These are phyloP conservation scores for Mesoligia furuncula DNA, from an alignment of 2,888 invertebrate genomes.

Conservation along the genomic window DNA sequence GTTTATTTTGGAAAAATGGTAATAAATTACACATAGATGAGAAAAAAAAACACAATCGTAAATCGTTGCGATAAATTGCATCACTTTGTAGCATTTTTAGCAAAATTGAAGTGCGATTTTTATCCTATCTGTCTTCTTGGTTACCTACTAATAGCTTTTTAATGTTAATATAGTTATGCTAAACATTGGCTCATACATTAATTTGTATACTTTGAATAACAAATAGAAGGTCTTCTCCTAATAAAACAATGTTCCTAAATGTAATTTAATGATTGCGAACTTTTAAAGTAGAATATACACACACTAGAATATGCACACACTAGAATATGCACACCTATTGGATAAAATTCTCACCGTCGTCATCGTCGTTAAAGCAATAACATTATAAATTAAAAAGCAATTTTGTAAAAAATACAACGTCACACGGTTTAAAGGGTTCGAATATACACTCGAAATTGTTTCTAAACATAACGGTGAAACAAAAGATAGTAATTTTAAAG, in stretches of 20 bases:
- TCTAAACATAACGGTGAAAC: constrained; percentile 65
- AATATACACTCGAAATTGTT: constrained; percentile 52
- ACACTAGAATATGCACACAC: too few relatives aligned
- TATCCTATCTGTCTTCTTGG: not conserved
- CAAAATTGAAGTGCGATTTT: not conserved
- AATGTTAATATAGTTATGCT: constrained; percentile 8
- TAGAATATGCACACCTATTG: constrained; percentile 37
- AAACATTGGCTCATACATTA: not conserved
- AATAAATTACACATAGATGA: not conserved
- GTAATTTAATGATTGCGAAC: constrained; percentile 46
- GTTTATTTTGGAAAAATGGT: not conserved
- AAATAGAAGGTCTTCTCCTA: constrained; percentile 14
- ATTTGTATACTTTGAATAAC: constrained; percentile 11
- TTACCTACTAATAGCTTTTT: constrained; percentile 23
- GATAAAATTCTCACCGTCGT: constrained; percentile 31
- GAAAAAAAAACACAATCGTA: not conserved
- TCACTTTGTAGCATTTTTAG: not conserved
- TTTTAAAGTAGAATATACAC: constrained; percentile 48
- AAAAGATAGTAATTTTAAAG: constrained; percentile 75
- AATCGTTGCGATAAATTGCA: not conserved
- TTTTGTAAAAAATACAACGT: constrained; percentile 59
- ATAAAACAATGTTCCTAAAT: constrained; percentile 29
- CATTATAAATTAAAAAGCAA: constrained; percentile 66
- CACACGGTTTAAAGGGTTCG: constrained; percentile 59
- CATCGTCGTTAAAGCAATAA: constrained; percentile 54